Percentiles rank a stretch among this genome's conserved stretches.
These are phyloP conservation scores for Chaetodon auriga DNA, from an alignment of 2,113 vertebrate species.

Conservation along the genomic window DNA sequence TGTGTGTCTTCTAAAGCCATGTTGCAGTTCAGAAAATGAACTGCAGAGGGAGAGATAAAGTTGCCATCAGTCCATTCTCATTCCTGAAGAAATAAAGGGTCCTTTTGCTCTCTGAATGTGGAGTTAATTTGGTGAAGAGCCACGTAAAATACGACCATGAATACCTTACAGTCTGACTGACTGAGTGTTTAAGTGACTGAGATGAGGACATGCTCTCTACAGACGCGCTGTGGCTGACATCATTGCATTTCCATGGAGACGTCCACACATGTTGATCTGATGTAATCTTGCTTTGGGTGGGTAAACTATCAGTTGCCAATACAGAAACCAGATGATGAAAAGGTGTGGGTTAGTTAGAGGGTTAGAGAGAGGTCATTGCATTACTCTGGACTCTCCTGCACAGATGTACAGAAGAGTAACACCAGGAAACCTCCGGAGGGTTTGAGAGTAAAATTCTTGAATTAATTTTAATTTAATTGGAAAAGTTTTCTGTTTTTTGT, in stretches of 20 bases:
- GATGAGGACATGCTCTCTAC: not conserved
- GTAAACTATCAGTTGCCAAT: not conserved
- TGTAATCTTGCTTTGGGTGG: constrained; percentile 1
- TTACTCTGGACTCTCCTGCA: not conserved
- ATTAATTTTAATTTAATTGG: no score
- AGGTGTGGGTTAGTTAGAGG: not conserved
- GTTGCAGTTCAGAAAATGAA: constrained; percentile 9
- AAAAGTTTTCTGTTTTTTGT: not conserved
- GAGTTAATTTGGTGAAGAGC: not conserved
- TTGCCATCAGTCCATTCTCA: not conserved
- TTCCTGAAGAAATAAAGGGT: not conserved
- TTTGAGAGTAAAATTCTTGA: not conserved
- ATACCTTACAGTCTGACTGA: not conserved
- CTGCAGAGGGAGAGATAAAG: constrained; percentile 36
- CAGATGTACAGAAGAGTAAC: not conserved
- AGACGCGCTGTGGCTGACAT: not conserved
- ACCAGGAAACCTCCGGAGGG: not conserved
- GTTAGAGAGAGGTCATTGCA: not conserved
- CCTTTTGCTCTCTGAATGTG: not conserved
- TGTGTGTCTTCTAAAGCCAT: not conserved
- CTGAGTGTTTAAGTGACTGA: not conserved
- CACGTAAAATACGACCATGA: not conserved
- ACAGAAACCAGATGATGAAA: not conserved
- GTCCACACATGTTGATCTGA: constrained; percentile 43
- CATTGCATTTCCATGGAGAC: not conserved